Conservation (phyloP, 2,797 vertebrate genomes). For the Carapus acus region DNA sequence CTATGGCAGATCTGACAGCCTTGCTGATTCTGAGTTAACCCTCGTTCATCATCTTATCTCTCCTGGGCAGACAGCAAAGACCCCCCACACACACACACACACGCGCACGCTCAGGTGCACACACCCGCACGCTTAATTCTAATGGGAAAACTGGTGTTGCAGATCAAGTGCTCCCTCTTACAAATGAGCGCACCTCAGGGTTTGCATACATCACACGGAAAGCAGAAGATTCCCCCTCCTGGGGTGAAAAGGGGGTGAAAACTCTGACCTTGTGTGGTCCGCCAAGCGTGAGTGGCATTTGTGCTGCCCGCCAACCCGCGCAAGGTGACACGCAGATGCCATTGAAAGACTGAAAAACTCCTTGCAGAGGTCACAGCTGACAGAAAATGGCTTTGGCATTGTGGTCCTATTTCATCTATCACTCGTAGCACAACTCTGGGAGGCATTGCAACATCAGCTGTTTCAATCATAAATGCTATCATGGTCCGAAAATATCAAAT, state of each 20-base stretch:
- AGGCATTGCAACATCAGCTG: not conserved
- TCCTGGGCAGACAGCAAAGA: not conserved
- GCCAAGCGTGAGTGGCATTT: constrained; percentile 46
- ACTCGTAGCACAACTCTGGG: constrained; percentile 17
- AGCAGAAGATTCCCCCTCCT: constrained; percentile 13
- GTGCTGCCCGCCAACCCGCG: constrained; percentile 37
- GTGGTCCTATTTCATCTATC: constrained; percentile 6
- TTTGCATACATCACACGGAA: not conserved
- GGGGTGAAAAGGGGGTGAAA: constrained; percentile 12
- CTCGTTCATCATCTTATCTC: constrained; percentile 24
- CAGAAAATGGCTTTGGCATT: not conserved
- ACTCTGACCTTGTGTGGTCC: constrained; percentile 31
- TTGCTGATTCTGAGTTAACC: not conserved
- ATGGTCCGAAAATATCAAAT: constrained; percentile 2
- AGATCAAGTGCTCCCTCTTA: too few relatives aligned
- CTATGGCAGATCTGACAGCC: constrained; percentile 15
- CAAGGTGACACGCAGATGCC: constrained; percentile 4
- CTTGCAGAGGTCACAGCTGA: not conserved
- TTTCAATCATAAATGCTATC: constrained; percentile 5
- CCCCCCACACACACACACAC: not conserved
- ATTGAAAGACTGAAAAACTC: not conserved
- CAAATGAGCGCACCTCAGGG: not conserved
- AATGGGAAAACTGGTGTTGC: not conserved
- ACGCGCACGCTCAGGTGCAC: too few relatives aligned
- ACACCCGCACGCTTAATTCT: not conserved